Percentiles rank a stretch among this genome's conserved stretches.
Conservation (phyloP, 2,797 vertebrate genomes). For the Scomberomorus guttatus region DNA sequence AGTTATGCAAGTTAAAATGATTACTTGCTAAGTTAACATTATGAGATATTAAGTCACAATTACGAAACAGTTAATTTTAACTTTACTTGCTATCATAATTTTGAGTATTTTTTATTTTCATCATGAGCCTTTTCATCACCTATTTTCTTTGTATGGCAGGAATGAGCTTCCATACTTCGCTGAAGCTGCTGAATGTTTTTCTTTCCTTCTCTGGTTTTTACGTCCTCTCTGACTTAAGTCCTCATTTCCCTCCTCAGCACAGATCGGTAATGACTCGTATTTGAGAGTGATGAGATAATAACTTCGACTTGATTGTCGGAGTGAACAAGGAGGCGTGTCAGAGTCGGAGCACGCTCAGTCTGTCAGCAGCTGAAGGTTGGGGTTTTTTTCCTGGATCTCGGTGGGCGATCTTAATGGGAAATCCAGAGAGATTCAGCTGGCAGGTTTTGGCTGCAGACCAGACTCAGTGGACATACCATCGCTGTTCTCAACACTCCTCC, state of each 20-base stretch:
- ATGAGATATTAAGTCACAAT: no score
- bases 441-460: constrained; percentile 57
- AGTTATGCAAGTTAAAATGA: no score
- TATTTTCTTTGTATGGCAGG: background rate
- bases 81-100: no score
- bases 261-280: constrained; percentile 37
- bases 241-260: constrained; percentile 40
- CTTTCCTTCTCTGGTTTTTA: constrained; percentile 17
- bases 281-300: constrained; percentile 57
- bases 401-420: constrained; percentile 76
- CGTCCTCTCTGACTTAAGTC: constrained; percentile 38
- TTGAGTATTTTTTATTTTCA: no score
- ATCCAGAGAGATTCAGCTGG: constrained; percentile 69
- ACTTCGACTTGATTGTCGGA: constrained; percentile 18
- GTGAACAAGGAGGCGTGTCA: constrained; percentile 45
- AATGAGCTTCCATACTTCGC: background rate
- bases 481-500: constrained; percentile 41
- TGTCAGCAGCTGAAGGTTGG: constrained; percentile 59
- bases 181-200: constrained; percentile 36
- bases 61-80: no score
- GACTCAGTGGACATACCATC: constrained; percentile 46
- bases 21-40: no score
- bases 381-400: constrained; percentile 37
- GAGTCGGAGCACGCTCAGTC: constrained; percentile 33
- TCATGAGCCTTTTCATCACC: no score